phyloP scores from a whole-genome alignment of 1,140 invertebrate species.

The Geopemphigus sp. region DNA sequence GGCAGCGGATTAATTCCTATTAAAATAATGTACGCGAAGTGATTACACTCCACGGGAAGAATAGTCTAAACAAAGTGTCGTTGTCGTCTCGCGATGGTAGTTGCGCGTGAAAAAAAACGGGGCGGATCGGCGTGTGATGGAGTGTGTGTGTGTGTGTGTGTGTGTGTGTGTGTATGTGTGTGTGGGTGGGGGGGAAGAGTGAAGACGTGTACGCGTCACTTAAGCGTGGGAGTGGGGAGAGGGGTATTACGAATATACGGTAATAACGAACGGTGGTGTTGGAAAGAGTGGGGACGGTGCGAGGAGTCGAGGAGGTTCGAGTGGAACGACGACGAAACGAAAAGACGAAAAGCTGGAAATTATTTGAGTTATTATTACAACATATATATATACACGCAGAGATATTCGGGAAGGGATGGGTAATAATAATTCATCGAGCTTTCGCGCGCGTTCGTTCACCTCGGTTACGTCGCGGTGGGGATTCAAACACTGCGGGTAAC shows the following conservation, averaged over 20 bases:
- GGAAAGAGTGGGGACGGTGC: no score
- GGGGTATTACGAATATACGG: no score
- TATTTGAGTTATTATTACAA: constrained; percentile 17
- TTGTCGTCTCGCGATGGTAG: neutral
- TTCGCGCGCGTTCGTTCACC: neutral
- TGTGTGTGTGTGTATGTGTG: no score
- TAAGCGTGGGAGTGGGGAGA: no score
- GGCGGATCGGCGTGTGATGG: no score
- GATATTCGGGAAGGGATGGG: neutral
- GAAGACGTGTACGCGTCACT: neutral
- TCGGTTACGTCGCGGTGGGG: neutral
- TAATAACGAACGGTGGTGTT: no score
- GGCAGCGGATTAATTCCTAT: constrained; percentile 10
- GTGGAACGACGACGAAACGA: constrained; percentile 14
- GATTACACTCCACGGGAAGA: constrained; percentile 2
- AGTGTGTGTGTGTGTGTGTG: no score
- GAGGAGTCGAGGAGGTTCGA: neutral
- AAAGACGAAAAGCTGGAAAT: constrained; percentile 25
- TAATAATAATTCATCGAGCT: constrained; percentile 25
- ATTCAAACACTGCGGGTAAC: neutral
- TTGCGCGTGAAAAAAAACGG: neutral
- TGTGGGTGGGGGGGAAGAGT: neutral
- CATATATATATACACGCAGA: neutral
- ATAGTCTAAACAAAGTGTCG: neutral
- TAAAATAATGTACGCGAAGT: constrained; percentile 37